Base-by-base conservation (phyloP, 2,888 invertebrate species). In the Leptinotarsa haldemani region DNA sequence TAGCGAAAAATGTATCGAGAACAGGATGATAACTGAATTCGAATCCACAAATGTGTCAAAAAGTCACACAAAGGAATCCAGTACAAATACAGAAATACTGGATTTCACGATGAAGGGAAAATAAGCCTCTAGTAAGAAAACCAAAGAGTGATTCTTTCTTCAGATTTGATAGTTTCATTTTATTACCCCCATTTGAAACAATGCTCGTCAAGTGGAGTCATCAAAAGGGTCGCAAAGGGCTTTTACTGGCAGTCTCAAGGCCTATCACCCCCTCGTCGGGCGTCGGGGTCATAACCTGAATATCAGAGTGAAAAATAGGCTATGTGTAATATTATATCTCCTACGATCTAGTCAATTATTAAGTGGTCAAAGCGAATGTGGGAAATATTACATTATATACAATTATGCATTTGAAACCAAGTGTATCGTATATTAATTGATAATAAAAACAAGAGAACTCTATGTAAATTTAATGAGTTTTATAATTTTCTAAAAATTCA, bases 111-210 rank as follows among this genome's bases (percentile, higher is more conserved):
- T 40, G 61, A n/a, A 58, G 16, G 5, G 16, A n/a, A 61, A 40
- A n/a, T 30, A 61, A 61, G 61, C 25, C 22, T n/a, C 40, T 65
- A n/a, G 66, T 30, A 67, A n/a, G 53, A 15, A 61, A 64, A 72
- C 40, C 67, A 52, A 52, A 65, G 68, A 63, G 46, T 70, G 56
- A 70, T 75, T 63, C 70, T 61, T 65, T 67, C 61, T 65, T 53
- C 48, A 63, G 77, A 78, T 80, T 80, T 82, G 81, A 82, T 82
- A 76, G 81, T 75, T 80, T 74, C 78, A 79, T 81, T 82, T 82
- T 82, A 82, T 83, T 81, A 79, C 79, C 78, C 78, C 81, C 79
- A 81, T 82, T 80, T 77, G 80, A 81, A 79, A 81, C 82, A 82
- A 82, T 81, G 80, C 80, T 73, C 67, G 61, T 78, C 77, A 72